Evolutionary conservation across 2,113 vertebrate genomes (phyloP), one percentile per base, ranked within the genome.

Genomic region (Odocoileus virginianus): DNA sequence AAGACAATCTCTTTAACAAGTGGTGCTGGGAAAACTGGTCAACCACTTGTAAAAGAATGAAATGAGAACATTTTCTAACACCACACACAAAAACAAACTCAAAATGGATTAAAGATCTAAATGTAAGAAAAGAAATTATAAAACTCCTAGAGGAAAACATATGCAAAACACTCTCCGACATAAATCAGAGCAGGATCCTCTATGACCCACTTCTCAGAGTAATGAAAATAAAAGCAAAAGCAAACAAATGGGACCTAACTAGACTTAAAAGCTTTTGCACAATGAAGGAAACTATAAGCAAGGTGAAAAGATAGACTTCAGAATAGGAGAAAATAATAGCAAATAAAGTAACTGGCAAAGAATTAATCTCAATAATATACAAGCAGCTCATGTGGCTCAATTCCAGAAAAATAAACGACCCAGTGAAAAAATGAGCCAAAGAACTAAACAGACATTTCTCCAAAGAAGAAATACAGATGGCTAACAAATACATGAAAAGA

Each of bases 371-470:
- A 33, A 64, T 33, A 64, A 64, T 64, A 16, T 33, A 64, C 14
- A 33, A 61, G 60, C 30, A 64, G 30, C 60, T 33, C 30, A 16
- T 64, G 30, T 0, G 1, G 60, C 6, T 64, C 60, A 33, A 64
- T 16, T 64, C 30, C 14, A 30, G 6, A 7, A 33, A 33, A 61
- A 30, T 13, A 60, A 15, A 1, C 0, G 2, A 61, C 14, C 6
- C 14, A 61, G 2, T 33, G 28, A 64, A 64, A 64, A 64, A 33
- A 64, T 64, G 30, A 14, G 14, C 30, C 30, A 64, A 64, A 64
- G 30, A 33, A 64, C 60, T 33, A 64, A 64, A 64, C 60, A 64
- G 30, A 33, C 30, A 64, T 64, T 64, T 64, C 60, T 33, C 30
- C 60, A 64, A 64, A 64, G 60, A 64, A 64, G 30, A 64, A 15